Percentiles rank a stretch among this genome's conserved stretches.
Evolutionary conservation across 2,888 invertebrate species (phyloP).

Genomic region (Abrostola triplasia): DNA sequence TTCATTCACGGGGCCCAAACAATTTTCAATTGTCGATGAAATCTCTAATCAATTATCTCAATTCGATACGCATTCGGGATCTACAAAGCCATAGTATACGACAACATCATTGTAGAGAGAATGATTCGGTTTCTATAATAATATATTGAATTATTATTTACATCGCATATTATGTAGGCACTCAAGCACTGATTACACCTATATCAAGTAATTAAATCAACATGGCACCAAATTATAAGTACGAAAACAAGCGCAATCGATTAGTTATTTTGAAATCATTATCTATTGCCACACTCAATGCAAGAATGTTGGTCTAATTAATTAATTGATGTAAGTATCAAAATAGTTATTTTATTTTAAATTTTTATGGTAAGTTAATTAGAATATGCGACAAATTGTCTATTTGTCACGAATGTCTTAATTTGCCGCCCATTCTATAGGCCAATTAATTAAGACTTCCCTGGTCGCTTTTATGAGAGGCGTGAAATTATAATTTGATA

Average conservation of each 20-base stretch:
- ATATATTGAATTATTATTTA: not conserved
- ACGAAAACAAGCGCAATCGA: slow-evolving; percentile 2
- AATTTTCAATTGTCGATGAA: slow-evolving; percentile 30
- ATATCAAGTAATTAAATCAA: slow-evolving; percentile 35
- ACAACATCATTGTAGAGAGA: too few relatives aligned
- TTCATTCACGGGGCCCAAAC: slow-evolving; percentile 1
- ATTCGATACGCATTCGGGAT: slow-evolving; percentile 7
- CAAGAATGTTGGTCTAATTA: not conserved
- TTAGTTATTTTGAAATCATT: not conserved
- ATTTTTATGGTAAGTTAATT: not conserved
- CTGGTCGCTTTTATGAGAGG: not conserved
- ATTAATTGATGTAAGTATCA: not conserved
- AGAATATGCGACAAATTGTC: not conserved
- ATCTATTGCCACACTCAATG: slow-evolving; percentile 2
- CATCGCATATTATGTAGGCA: not conserved
- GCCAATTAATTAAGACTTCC: not conserved
- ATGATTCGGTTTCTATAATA: too few relatives aligned
- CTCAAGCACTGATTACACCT: not conserved
- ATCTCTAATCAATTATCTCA: slow-evolving; percentile 13
- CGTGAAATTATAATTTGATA: not conserved
- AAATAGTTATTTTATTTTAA: not conserved
- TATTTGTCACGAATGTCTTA: not conserved
- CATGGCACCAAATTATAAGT: slow-evolving; percentile 8
- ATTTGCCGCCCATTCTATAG: not conserved
- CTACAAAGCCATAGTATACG: not conserved